Conservation (phyloP, 2,888 invertebrate genomes). For the Polietes domitor region DNA sequence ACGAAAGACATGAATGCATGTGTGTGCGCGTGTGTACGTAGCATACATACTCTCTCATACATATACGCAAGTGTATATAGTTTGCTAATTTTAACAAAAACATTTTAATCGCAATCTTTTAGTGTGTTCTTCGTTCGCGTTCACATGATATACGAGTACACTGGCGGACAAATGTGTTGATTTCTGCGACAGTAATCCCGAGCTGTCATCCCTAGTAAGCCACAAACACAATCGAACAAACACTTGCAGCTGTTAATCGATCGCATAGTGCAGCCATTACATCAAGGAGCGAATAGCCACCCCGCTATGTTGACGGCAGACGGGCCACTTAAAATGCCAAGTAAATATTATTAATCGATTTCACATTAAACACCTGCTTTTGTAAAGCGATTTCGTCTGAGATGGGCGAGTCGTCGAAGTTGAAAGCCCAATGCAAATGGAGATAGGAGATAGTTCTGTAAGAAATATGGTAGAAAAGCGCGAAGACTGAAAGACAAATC, state of each 20-base stretch:
- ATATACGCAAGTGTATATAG: not conserved
- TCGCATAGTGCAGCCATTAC: not conserved
- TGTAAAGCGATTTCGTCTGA: no score
- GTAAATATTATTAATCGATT: constrained; percentile 46
- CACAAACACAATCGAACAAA: not conserved
- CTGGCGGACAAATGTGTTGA: not conserved
- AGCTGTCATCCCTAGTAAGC: not conserved
- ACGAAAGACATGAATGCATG: not conserved
- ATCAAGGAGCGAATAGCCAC: not conserved
- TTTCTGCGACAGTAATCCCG: not conserved
- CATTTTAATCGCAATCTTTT: constrained; percentile 9
- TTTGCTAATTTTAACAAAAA: constrained; percentile 8
- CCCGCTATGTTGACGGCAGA: constrained; percentile 37
- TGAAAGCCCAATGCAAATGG: no score
- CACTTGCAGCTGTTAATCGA: not conserved
- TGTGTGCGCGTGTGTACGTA: not conserved
- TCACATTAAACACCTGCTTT: no score
- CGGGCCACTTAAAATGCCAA: constrained; percentile 30
- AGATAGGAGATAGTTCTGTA: no score
- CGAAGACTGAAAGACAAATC: no score
- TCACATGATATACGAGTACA: not conserved
- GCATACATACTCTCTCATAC: no score
- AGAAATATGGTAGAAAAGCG: no score
- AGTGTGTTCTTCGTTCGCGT: not conserved
- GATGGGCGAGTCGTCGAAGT: no score